These are phyloP conservation scores for Caenorhabditis parvicauda DNA, from an alignment of 2,888 invertebrate genomes.

Conservation along the genomic window DNA sequence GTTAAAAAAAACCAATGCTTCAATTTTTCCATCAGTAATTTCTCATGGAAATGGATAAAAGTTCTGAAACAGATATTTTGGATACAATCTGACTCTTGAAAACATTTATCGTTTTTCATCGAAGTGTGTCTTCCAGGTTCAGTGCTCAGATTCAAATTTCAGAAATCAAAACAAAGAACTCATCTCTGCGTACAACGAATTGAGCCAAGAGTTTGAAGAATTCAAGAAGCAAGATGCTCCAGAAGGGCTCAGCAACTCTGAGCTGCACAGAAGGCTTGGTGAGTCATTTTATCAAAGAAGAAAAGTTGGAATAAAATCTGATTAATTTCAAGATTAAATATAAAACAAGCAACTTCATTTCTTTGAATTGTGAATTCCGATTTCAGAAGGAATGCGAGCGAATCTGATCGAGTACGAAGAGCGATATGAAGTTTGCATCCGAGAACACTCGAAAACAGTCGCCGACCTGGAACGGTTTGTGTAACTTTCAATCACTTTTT, in stretches of 20 bases:
- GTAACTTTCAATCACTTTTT: too few relatives aligned
- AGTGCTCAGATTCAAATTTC: too few relatives aligned
- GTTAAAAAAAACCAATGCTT: too few relatives aligned
- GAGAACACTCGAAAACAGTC: slow-evolving; percentile 46
- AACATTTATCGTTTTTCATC: too few relatives aligned
- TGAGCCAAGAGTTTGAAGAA: slow-evolving; percentile 46
- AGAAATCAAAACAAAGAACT: slow-evolving; percentile 43
- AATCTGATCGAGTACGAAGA: slow-evolving; percentile 55
- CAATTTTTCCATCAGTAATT: too few relatives aligned
- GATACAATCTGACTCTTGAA: too few relatives aligned
- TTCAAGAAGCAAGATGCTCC: slow-evolving; percentile 27
- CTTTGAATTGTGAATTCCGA: neutral
- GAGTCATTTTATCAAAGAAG: too few relatives aligned
- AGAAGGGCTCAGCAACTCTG: slow-evolving; percentile 24
- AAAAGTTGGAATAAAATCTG: neutral
- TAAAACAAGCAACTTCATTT: slow-evolving; percentile 1
- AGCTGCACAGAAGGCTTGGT: slow-evolving; percentile 35
- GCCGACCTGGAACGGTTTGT: slow-evolving; percentile 38
- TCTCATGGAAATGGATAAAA: too few relatives aligned
- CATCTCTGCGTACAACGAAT: slow-evolving; percentile 45
- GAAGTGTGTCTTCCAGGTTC: too few relatives aligned
- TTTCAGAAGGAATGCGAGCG: slow-evolving; percentile 45
- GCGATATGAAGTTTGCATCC: slow-evolving; percentile 50
- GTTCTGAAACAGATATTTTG: too few relatives aligned
- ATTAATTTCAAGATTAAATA: neutral